phyloP scores from a whole-genome alignment of 2,113 vertebrate genomes.

The Syrmaticus mikado region DNA sequence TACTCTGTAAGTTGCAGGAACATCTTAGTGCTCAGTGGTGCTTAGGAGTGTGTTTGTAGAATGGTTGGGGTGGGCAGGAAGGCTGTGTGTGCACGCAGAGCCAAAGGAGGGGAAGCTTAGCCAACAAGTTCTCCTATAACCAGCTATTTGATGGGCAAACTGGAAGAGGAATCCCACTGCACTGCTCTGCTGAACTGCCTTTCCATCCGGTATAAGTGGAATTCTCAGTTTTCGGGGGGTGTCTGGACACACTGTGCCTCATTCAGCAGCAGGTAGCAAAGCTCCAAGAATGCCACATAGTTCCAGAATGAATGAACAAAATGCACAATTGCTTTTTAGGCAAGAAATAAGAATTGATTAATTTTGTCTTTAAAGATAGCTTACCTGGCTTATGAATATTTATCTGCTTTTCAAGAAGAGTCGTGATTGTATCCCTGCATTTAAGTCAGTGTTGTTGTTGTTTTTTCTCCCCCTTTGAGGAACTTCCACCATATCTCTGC shows the following conservation, averaged over 20 bases:
- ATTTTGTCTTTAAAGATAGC: background rate
- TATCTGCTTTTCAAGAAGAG: background rate
- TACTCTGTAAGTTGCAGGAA: conserved; percentile 86
- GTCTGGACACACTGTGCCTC: background rate
- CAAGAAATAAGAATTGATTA: background rate
- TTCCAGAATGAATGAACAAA: background rate
- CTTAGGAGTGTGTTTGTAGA: background rate
- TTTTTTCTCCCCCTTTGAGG: conserved; percentile 79
- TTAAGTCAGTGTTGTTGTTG: background rate
- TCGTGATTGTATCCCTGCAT: background rate
- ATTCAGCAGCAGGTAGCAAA: background rate
- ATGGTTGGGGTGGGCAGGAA: background rate
- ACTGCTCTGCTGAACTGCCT: background rate
- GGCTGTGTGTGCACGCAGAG: background rate
- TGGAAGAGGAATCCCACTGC: background rate
- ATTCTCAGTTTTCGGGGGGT: background rate
- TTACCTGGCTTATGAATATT: background rate
- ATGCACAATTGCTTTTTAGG: background rate
- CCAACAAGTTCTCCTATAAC: background rate
- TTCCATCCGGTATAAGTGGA: background rate
- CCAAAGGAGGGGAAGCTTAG: background rate
- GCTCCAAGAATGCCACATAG: background rate
- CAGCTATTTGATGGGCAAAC: background rate
- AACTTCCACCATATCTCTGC: conserved; percentile 92
- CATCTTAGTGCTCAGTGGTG: rapidly evolving